Percentiles rank a stretch among this genome's conserved stretches.
phyloP scores from a whole-genome alignment of 2,888 invertebrate species.

The Acrobasis consociella region DNA sequence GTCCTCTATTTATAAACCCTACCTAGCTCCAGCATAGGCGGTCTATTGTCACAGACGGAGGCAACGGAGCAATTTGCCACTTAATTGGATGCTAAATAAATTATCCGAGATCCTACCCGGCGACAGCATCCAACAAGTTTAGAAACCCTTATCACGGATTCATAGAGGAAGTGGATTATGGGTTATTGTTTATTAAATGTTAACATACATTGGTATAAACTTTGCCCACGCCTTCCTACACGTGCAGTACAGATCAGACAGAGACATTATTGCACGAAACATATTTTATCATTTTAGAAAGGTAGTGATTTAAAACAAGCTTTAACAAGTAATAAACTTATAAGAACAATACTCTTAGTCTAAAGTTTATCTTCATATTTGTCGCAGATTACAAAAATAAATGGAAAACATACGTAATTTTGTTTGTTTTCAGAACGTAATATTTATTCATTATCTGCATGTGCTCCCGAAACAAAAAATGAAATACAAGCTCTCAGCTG shows the following conservation, averaged over 20 bases:
- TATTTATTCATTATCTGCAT: too few species aligned
- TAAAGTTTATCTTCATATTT: too few species aligned
- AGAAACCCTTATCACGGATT: slow-evolving; percentile 44
- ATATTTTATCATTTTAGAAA: too few species aligned
- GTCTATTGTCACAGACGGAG: slow-evolving; percentile 28
- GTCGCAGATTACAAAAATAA: too few species aligned
- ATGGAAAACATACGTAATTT: too few species aligned
- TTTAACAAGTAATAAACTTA: too few species aligned
- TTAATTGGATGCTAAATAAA: slow-evolving; percentile 43
- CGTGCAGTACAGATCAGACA: neutral
- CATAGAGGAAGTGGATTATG: slow-evolving; percentile 42
- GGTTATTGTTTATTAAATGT: slow-evolving; percentile 32
- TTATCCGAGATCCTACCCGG: slow-evolving; percentile 39
- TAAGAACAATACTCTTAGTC: too few species aligned
- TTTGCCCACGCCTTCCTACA: neutral
- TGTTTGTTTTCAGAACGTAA: too few species aligned
- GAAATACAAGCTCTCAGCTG: too few species aligned
- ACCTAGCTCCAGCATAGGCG: slow-evolving; percentile 22
- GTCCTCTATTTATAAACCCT: slow-evolving; percentile 22
- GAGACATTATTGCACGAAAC: too few species aligned
- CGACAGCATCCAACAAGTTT: slow-evolving; percentile 42
- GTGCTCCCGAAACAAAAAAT: too few species aligned
- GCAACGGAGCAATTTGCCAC: slow-evolving; percentile 36
- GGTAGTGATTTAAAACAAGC: too few species aligned
- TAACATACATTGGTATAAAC: slow-evolving; percentile 16